Evolutionary conservation across 2,113 vertebrate species (phyloP).

Genomic region (Tamias sibiricus): DNA sequence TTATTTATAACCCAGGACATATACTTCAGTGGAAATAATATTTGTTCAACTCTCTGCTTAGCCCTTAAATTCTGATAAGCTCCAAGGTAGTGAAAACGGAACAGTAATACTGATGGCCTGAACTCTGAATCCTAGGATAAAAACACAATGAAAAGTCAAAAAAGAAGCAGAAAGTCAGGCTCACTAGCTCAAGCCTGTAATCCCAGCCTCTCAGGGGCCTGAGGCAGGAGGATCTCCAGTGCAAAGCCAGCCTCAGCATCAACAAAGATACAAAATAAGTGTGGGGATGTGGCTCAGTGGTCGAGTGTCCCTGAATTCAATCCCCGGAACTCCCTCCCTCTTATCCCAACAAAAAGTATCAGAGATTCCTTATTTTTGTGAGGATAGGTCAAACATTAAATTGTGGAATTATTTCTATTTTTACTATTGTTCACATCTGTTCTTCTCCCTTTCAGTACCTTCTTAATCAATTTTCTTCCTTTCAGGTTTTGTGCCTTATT

Average conservation of each 20-base stretch:
- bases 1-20: constrained; percentile 12
- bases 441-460: not conserved
- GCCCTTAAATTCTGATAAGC: not conserved
- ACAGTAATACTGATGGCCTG: not conserved
- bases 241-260: too few relatives aligned
- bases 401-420: not conserved
- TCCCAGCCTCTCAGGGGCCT: too few relatives aligned
- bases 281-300: too few relatives aligned
- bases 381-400: not conserved
- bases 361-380: not conserved
- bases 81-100: not conserved
- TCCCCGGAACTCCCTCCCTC: too few relatives aligned
- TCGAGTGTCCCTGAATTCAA: too few relatives aligned
- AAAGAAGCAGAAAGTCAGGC: not conserved
- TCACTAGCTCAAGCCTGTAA: too few relatives aligned
- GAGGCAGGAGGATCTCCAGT: too few relatives aligned
- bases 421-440: not conserved
- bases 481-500: not conserved
- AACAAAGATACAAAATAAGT: too few relatives aligned
- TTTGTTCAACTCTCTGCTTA: not conserved
- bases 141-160: not conserved
- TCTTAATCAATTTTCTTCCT: not conserved
- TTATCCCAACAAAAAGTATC: too few relatives aligned
- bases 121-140: not conserved
- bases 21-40: not conserved